Evolutionary conservation across 2,113 vertebrate species (phyloP).

Genomic region (Pipra filicauda): DNA sequence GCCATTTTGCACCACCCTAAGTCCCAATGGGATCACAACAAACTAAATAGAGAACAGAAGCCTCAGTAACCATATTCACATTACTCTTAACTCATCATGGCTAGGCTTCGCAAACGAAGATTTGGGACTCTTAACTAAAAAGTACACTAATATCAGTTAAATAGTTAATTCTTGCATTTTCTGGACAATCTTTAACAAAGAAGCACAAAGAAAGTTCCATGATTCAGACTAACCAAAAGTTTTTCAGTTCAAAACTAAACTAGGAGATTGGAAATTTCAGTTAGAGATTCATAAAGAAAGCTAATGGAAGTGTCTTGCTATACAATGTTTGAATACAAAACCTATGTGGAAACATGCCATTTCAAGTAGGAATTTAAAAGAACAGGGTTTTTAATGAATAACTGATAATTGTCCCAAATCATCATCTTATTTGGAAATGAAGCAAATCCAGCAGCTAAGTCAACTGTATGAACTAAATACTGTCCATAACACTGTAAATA

Average conservation of each 20-base stretch:
- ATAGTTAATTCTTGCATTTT: neutral
- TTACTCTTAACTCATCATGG: neutral
- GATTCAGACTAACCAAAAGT: neutral
- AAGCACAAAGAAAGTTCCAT: neutral
- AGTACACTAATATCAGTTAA: neutral
- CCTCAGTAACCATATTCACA: neutral
- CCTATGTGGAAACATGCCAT: neutral
- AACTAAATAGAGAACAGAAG: neutral
- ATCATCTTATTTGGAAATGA: neutral
- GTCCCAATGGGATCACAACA: neutral
- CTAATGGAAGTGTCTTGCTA: neutral
- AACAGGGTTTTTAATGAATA: neutral
- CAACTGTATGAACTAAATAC: neutral
- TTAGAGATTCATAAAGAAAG: neutral
- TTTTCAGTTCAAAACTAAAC: neutral
- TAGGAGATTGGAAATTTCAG: neutral
- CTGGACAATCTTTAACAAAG: neutral
- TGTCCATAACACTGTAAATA: neutral
- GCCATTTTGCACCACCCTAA: neutral
- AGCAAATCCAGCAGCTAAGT: neutral
- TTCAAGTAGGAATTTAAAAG: neutral
- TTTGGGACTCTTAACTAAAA: neutral
- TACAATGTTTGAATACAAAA: neutral
- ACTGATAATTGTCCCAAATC: neutral
- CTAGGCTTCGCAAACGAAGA: no score